Base-by-base conservation (phyloP, 1,140 invertebrate species). In the Pogonus chalceus region DNA sequence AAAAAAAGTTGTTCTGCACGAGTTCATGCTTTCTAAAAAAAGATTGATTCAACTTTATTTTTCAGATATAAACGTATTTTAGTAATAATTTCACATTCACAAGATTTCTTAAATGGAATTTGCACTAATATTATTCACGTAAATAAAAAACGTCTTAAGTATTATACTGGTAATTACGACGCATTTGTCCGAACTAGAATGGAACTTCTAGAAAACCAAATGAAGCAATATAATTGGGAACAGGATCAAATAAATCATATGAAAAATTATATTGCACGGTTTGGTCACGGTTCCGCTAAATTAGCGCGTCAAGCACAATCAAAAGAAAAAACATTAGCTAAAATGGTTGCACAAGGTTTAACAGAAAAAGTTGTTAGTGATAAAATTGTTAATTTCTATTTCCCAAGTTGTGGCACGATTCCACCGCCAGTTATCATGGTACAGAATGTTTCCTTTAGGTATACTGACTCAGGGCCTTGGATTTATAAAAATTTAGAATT, bases 381-480 rank as follows among this genome's bases (percentile, higher is more conserved):
- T 63, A 97, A 95, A 80, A 81, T 79, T 23, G 78, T 98, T 9
- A 87, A 87, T 49, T 98, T 98, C 69, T 96, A 92, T 70, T 99
- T 99, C 71, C 95, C 94, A 7, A 90, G 90, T 23, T 98, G 96
- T 70, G 96, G 95, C 53, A 88, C 81, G 21, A 88, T 99, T 59
- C 96, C 97, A 39, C 97, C 97, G 0, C 97, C 97, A 1, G 96
- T 99, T 53, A 98, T 98, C 58, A 98, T 98, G 93, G 93, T 99
- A 35, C 90, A 91, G 76, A 94, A 98, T 69, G 95, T 99, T 20
- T 92, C 88, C 64, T 99, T 99, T 74, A 82, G 87, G 21, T 99
- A 99, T 68, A 86, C 73, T 56, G 92, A 97, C 20, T 78, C 77
- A 39, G 75, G 83, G 37, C 92, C 94, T 0, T 90, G 78, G 76